Evolutionary conservation across 1,140 invertebrate genomes (phyloP).

Genomic region (Saccostrea echinata): DNA sequence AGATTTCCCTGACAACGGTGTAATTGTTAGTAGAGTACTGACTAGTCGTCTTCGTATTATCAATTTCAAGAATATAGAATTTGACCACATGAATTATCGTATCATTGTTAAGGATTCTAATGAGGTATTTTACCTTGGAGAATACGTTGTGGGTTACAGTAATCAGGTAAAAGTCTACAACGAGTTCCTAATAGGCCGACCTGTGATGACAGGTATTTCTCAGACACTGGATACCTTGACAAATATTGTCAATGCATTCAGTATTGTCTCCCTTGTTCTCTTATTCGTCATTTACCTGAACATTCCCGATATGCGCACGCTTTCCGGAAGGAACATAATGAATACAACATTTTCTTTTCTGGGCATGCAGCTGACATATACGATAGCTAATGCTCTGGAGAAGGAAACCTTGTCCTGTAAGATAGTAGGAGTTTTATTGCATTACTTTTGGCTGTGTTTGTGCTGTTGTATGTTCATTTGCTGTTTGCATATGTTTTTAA

Average conservation of each 20-base stretch:
- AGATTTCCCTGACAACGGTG: background rate
- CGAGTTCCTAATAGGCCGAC: background rate
- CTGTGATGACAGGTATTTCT: background rate
- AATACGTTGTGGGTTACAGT: background rate
- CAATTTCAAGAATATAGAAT: background rate
- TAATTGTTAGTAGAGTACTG: background rate
- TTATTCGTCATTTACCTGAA: background rate
- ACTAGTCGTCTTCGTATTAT: background rate
- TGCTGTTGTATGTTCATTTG: slow-evolving; percentile 1
- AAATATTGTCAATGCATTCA: background rate
- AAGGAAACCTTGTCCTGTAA: background rate
- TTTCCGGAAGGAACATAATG: background rate
- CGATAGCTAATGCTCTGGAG: background rate
- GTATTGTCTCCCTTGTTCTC: background rate
- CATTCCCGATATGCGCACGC: background rate
- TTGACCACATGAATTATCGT: background rate
- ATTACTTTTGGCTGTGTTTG: background rate
- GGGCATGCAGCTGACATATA: background rate
- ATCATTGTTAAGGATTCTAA: background rate
- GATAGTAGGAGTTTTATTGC: background rate
- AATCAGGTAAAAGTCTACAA: background rate
- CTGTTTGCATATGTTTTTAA: background rate
- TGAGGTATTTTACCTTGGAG: background rate
- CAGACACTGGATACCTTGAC: background rate
- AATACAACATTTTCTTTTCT: background rate